Conservation (phyloP, 2,113 vertebrate genomes). For the Copsychus sechellarum region DNA sequence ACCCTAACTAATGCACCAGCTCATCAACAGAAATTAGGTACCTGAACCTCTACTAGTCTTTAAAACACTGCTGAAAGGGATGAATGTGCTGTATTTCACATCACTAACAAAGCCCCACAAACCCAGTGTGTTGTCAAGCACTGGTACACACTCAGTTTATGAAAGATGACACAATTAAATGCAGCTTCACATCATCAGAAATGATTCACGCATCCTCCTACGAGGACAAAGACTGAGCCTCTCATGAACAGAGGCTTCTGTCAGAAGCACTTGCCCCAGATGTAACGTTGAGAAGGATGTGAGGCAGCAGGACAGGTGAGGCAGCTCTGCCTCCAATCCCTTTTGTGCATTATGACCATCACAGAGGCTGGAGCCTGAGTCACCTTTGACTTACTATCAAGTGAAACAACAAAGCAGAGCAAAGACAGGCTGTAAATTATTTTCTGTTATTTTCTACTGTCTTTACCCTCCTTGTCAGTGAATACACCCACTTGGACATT, state of each 20-base stretch:
- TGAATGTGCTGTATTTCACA: not conserved
- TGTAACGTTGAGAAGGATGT: not conserved
- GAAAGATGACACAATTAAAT: slow-evolving; percentile 30
- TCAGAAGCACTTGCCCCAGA: slow-evolving; percentile 5
- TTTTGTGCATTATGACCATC: not conserved
- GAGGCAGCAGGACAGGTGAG: not conserved
- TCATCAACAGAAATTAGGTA: not conserved
- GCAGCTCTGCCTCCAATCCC: not conserved
- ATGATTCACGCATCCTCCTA: not conserved
- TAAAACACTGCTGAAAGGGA: not conserved
- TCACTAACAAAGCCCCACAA: not conserved
- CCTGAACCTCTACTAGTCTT: not conserved
- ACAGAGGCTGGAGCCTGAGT: not conserved
- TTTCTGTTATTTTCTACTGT: not conserved
- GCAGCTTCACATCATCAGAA: slow-evolving; percentile 14
- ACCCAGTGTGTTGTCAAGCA: not conserved
- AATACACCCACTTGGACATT: not conserved
- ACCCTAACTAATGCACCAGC: not conserved
- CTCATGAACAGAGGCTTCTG: not conserved
- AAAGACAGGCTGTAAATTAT: slow-evolving; percentile 9
- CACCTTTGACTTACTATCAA: slow-evolving; percentile 27
- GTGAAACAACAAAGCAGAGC: slow-evolving; percentile 1
- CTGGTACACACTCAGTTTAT: not conserved
- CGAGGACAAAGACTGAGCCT: not conserved
- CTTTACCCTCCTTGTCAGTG: not conserved